A percentile compares a stretch with the other conserved stretches of the same genome.
Conservation (phyloP, 2,113 vertebrate species). For the Cyanoderma ruficeps region DNA sequence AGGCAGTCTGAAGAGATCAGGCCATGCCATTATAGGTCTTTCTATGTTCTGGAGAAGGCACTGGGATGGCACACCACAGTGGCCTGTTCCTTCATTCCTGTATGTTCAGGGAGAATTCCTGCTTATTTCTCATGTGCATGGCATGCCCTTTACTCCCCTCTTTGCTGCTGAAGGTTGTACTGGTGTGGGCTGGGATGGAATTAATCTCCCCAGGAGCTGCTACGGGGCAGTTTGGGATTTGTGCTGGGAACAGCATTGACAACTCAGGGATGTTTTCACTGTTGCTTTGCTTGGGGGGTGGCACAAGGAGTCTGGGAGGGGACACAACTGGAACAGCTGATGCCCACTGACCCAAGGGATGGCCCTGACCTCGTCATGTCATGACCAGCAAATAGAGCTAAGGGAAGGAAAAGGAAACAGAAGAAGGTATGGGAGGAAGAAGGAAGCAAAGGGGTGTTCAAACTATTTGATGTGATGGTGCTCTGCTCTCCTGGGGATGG, state of each 20-base stretch:
- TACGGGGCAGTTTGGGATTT: background rate
- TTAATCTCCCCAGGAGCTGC: background rate
- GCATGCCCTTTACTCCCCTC: background rate
- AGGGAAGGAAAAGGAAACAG: background rate
- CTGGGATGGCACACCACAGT: background rate
- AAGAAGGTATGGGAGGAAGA: background rate
- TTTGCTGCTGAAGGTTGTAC: background rate
- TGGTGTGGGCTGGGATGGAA: background rate
- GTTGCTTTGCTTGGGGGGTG: background rate
- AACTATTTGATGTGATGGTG: rapidly evolving
- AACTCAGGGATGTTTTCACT: background rate
- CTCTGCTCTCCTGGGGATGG: background rate
- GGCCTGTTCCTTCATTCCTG: background rate
- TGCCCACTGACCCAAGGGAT: background rate
- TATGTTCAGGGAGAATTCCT: background rate
- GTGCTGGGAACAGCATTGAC: rapidly evolving
- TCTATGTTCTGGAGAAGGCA: background rate
- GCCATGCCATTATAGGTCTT: background rate
- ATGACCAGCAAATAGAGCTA: rapidly evolving
- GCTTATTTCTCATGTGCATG: background rate
- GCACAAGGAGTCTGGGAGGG: background rate
- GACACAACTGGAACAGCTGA: background rate
- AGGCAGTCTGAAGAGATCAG: background rate
- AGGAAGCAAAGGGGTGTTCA: rapidly evolving
- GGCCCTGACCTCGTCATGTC: rapidly evolving